Percentiles rank a stretch among this genome's conserved stretches.
Conservation (phyloP, 2,888 invertebrate genomes). For the Rambutsinella grinnellia region DNA sequence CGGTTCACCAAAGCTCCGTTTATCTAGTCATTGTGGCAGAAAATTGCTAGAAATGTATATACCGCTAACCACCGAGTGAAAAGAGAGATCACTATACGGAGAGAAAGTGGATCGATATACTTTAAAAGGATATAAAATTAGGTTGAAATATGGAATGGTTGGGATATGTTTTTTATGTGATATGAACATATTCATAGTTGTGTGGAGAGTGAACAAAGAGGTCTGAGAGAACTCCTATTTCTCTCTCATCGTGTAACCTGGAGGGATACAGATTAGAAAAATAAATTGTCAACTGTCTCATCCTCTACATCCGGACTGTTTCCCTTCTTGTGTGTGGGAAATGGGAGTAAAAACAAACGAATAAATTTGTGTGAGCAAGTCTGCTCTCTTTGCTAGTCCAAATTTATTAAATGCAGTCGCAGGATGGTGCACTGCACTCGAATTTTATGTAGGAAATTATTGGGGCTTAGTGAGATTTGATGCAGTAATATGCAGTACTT, state of each 20-base stretch:
- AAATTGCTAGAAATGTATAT: background rate
- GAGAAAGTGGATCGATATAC: background rate
- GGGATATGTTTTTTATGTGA: no score
- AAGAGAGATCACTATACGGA: background rate
- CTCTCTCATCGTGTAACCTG: conserved; percentile 23
- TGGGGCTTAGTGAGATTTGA: no score
- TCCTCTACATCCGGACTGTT: conserved; percentile 42
- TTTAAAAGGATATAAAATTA: background rate
- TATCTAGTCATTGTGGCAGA: background rate
- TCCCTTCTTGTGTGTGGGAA: no score
- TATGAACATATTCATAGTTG: no score
- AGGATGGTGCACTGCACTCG: no score
- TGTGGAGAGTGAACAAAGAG: no score
- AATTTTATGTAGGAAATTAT: no score
- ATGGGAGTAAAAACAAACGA: no score
- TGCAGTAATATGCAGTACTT: no score
- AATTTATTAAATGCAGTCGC: no score
- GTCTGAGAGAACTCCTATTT: background rate
- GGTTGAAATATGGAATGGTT: background rate
- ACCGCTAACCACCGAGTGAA: no score
- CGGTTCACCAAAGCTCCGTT: background rate
- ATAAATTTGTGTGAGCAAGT: no score
- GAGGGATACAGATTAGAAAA: conserved; percentile 53
- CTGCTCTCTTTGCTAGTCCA: background rate
- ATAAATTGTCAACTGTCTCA: conserved; percentile 55